These are phyloP conservation scores for Blomia tropicalis DNA, from an alignment of 2,888 invertebrate species.

Conservation along the genomic window DNA sequence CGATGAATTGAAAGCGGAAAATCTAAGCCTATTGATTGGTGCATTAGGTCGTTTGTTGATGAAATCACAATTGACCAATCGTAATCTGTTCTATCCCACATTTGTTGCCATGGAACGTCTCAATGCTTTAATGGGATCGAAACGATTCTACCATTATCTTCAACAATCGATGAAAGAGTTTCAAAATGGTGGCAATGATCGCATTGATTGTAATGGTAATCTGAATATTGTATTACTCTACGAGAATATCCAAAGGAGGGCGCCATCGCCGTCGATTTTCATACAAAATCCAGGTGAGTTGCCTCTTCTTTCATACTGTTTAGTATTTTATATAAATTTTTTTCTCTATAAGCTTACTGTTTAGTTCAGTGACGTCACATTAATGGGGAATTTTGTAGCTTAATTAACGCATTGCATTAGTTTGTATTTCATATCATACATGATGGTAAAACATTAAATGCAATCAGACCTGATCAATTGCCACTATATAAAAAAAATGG, in stretches of 20 bases:
- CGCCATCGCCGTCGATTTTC: background rate
- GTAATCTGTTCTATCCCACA: slow-evolving; percentile 31
- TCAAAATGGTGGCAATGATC: slow-evolving; percentile 26
- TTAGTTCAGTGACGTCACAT: no score
- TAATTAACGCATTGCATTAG: no score
- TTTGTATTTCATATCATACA: no score
- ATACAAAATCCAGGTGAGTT: background rate
- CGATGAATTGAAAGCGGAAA: slow-evolving; percentile 36
- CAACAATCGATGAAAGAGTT: slow-evolving; percentile 26
- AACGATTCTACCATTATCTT: slow-evolving; percentile 33
- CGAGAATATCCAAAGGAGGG: background rate
- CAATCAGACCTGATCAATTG: no score
- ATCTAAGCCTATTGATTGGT: slow-evolving; percentile 32
- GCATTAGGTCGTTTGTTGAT: slow-evolving; percentile 30
- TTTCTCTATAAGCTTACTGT: no score
- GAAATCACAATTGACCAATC: slow-evolving; percentile 32
- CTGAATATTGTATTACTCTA: background rate
- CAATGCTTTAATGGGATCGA: slow-evolving; percentile 36
- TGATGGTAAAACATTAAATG: no score
- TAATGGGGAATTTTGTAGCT: no score
- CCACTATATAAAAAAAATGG: no score
- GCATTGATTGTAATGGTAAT: slow-evolving; percentile 17
- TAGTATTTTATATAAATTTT: no score
- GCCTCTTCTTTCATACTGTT: no score
- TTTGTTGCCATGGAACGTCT: slow-evolving; percentile 37